A percentile compares a stretch with the other conserved stretches of the same genome.
Conservation (phyloP, 1,140 invertebrate species). For the Drosophila nigrodunni region DNA sequence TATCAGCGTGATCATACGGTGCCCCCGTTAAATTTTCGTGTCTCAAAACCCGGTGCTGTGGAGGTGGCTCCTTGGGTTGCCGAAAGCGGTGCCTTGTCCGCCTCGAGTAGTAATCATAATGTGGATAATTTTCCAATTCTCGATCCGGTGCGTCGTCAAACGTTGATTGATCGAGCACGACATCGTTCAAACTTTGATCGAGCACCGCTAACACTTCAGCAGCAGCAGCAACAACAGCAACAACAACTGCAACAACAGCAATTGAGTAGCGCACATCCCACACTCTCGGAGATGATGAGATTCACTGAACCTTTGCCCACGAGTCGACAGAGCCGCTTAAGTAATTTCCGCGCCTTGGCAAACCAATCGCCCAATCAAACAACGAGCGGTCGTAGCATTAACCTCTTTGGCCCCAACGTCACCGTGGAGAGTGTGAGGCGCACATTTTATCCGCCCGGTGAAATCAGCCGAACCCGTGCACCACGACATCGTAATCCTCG, state of each 20-base stretch:
- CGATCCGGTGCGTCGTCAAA: conserved; percentile 19
- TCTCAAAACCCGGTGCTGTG: conserved; percentile 10
- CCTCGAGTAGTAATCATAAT: conserved; percentile 10
- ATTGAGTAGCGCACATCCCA: background rate
- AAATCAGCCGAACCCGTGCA: conserved; percentile 4
- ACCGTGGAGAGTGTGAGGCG: conserved; percentile 22
- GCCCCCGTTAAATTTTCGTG: background rate
- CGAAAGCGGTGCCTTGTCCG: background rate
- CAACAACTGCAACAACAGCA: conserved; percentile 4
- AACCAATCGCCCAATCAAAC: conserved; percentile 16
- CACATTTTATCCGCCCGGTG: conserved; percentile 9
- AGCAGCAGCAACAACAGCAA: conserved; percentile 4
- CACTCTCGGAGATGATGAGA: conserved; percentile 24
- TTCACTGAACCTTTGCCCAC: conserved; percentile 38
- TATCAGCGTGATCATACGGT: conserved; percentile 27
- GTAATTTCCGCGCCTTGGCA: conserved; percentile 9
- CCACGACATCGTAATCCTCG: conserved; percentile 25
- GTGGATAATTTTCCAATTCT: conserved; percentile 15
- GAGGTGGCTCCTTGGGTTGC: conserved; percentile 30
- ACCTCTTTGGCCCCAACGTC: conserved; percentile 5
- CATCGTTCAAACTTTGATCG: conserved; percentile 26
- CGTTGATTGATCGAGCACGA: conserved; percentile 21
- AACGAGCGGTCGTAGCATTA: conserved; percentile 11
- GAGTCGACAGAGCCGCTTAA: conserved; percentile 14
- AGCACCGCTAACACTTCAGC: background rate